These are phyloP conservation scores for Hydrotaea cyrtoneurina DNA, from an alignment of 2,888 invertebrate species.

Conservation along the genomic window DNA sequence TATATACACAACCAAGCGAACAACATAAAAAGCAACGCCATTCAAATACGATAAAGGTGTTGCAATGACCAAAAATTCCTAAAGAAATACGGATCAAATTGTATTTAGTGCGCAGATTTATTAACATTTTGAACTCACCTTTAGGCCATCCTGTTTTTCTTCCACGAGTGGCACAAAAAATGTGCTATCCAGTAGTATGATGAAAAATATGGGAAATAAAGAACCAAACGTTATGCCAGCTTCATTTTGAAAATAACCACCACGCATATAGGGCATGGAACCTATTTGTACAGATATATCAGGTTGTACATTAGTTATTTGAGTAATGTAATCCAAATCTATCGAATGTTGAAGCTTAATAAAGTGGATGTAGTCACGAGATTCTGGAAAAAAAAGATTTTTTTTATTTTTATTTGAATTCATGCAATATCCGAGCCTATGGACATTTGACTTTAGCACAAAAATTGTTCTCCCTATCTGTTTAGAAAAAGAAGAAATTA, in stretches of 20 bases:
- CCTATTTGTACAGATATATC: conserved; percentile 52
- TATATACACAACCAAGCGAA: conserved; percentile 74
- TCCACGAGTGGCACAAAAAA: conserved; percentile 83
- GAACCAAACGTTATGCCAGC: conserved; percentile 72
- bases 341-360: conserved; percentile 84
- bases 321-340: conserved; percentile 83
- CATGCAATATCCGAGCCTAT: no score
- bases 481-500: no score
- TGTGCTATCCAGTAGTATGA: conserved; percentile 75
- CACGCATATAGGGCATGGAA: conserved; percentile 62
- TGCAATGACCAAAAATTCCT: conserved; percentile 77
- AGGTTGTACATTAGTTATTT: conserved; percentile 60
- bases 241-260: conserved; percentile 61
- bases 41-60: conserved; percentile 79
- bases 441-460: no score
- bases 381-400: conserved; percentile 74
- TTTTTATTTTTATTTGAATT: no score
- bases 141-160: conserved; percentile 84
- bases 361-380: conserved; percentile 81
- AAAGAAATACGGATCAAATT: conserved; percentile 22
- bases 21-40: conserved; percentile 77
- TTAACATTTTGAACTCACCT: conserved; percentile 77
- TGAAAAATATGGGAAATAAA: conserved; percentile 75
- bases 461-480: no score
- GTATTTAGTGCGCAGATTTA: neutral